phyloP scores from a whole-genome alignment of 2,888 invertebrate genomes.

The Amiota communis region DNA sequence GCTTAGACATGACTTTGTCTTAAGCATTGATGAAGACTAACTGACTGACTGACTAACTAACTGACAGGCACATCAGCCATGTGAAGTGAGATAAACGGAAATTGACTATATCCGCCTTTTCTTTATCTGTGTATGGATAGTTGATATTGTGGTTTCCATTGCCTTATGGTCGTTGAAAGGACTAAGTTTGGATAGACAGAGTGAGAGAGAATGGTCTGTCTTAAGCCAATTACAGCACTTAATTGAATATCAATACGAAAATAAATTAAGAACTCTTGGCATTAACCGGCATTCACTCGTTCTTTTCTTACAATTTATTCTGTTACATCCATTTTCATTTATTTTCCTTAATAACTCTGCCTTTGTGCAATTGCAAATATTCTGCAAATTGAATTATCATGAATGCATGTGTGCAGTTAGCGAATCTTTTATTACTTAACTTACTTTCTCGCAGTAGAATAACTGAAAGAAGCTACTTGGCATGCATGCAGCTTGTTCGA shows the following conservation, averaged over 20 bases:
- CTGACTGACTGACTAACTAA: no score
- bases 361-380: background rate
- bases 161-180: no score
- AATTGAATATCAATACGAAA: constrained; percentile 59
- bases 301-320: background rate
- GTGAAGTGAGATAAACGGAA: constrained; percentile 42
- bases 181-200: no score
- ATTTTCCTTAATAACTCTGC: background rate
- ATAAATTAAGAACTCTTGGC: constrained; percentile 35
- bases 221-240: constrained; percentile 54
- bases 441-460: background rate
- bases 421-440: no score
- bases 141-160: constrained; percentile 2
- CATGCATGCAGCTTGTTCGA: background rate
- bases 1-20: no score
- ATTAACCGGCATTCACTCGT: background rate
- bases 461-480: background rate
- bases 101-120: constrained; percentile 53
- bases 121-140: background rate
- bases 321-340: background rate
- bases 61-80: no score
- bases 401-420: background rate
- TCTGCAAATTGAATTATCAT: background rate
- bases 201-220: no score
- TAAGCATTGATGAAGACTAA: no score